A percentile compares a stretch with the other conserved stretches of the same genome.
These are phyloP conservation scores for Drosophila lacteicornis DNA, from an alignment of 1,140 invertebrate genomes.

Conservation along the genomic window DNA sequence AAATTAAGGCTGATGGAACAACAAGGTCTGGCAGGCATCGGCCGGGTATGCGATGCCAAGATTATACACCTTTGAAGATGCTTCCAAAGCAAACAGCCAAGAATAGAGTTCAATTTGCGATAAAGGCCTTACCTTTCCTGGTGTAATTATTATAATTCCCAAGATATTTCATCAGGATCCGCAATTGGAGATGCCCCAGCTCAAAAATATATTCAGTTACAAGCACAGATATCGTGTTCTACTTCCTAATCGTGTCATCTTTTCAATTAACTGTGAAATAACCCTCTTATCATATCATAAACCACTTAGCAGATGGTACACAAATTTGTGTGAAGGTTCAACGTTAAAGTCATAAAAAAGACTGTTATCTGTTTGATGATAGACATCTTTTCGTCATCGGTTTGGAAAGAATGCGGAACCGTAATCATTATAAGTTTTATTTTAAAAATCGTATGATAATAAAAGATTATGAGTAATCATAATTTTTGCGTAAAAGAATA, in stretches of 20 bases:
- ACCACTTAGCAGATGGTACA: neutral
- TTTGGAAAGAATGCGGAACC: neutral
- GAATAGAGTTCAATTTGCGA: neutral
- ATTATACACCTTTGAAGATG: slow-evolving; percentile 7
- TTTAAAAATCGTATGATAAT: too few species aligned
- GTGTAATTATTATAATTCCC: too few species aligned
- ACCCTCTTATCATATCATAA: slow-evolving; percentile 18
- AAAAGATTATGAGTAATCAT: too few species aligned
- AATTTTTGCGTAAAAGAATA: too few species aligned
- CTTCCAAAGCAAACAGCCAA: slow-evolving; percentile 4
- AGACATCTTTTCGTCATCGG: neutral
- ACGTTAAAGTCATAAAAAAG: neutral
- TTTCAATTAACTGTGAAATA: slow-evolving; percentile 2
- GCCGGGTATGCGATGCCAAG: neutral
- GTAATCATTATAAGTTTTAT: too few species aligned
- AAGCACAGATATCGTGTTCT: neutral
- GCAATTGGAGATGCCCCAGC: too few species aligned
- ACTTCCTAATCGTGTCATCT: slow-evolving; percentile 4
- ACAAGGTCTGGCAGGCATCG: neutral
- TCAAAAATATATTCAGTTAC: neutral
- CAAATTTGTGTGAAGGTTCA: slow-evolving; percentile 1
- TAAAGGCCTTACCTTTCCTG: too few species aligned
- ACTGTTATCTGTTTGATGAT: neutral
- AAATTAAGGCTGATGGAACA: slow-evolving; percentile 23
- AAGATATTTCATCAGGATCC: neutral